These are phyloP conservation scores for Sander lucioperca DNA, from an alignment of 2,113 vertebrate genomes.

Conservation along the genomic window DNA sequence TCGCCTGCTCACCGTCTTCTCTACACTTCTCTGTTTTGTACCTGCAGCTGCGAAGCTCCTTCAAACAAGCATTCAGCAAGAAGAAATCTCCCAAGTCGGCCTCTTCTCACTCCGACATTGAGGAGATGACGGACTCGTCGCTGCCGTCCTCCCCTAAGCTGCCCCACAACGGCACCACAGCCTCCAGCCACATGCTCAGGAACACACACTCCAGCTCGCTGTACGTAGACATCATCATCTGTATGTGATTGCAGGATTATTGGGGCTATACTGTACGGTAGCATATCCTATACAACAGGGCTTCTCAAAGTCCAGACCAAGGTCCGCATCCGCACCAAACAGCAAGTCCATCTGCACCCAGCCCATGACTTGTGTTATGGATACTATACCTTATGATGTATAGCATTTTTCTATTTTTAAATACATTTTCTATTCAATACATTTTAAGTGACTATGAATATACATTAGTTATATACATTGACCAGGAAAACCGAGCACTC, in stretches of 20 bases:
- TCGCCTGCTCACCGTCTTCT: constrained; percentile 9
- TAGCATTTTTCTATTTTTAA: no score
- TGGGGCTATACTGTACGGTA: neutral
- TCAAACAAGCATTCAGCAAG: constrained; percentile 99
- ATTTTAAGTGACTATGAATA: no score
- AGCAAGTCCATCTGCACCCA: no score
- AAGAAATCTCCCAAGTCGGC: constrained; percentile 99
- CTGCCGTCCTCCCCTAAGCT: constrained; percentile 96
- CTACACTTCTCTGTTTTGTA: constrained; percentile 3
- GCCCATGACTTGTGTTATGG: no score
- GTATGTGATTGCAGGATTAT: neutral
- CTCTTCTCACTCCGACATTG: constrained; percentile 98
- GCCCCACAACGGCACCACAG: constrained; percentile 87
- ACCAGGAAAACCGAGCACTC: no score
- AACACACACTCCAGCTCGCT: constrained; percentile 94
- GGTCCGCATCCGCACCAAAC: no score
- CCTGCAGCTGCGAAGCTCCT: constrained; percentile 95
- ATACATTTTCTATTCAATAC: no score
- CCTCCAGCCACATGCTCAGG: constrained; percentile 88
- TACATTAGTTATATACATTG: no score
- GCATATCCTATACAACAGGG: neutral
- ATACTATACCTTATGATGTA: no score
- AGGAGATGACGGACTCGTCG: constrained; percentile 98
- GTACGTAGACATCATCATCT: constrained; percentile 81
- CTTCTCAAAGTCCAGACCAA: no score